Conservation (phyloP, 2,797 vertebrate species). For the Leptoclinus maculatus region DNA sequence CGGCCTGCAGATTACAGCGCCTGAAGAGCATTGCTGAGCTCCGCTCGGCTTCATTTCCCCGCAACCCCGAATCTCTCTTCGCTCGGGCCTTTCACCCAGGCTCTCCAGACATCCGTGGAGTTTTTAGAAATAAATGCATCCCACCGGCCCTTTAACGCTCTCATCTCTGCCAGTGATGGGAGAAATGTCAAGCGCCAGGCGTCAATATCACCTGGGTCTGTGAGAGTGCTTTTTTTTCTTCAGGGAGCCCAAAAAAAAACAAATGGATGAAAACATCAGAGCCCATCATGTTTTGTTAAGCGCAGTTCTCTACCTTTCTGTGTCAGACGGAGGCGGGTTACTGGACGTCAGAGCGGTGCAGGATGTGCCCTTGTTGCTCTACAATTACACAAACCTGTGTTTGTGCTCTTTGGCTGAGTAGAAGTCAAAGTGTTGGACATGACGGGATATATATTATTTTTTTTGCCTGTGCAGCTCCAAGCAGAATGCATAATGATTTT, state of each 20-base stretch:
- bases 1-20: conserved; percentile 26
- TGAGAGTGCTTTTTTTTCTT: conserved; percentile 68
- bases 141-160: conserved; percentile 42
- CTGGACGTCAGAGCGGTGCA: neutral
- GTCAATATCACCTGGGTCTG: conserved; percentile 66
- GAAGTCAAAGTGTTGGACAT: neutral
- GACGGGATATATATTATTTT: neutral
- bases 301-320: conserved; percentile 34
- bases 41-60: conserved; percentile 37
- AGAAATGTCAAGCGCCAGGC: conserved; percentile 64
- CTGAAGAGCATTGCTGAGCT: conserved; percentile 26
- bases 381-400: conserved; percentile 27
- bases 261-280: conserved; percentile 68
- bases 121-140: conserved; percentile 62
- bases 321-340: conserved; percentile 30
- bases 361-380: conserved; percentile 27
- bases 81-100: conserved; percentile 54
- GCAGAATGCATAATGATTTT: conserved; percentile 11
- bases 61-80: conserved; percentile 53
- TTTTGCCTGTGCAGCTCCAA: neutral
- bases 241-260: conserved; percentile 28
- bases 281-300: conserved; percentile 61
- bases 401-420: conserved; percentile 5
- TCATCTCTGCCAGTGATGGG: conserved; percentile 59
- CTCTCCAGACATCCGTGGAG: conserved; percentile 53